phyloP scores from a whole-genome alignment of 2,797 vertebrate genomes.

The Arremon aurantiirostris region DNA sequence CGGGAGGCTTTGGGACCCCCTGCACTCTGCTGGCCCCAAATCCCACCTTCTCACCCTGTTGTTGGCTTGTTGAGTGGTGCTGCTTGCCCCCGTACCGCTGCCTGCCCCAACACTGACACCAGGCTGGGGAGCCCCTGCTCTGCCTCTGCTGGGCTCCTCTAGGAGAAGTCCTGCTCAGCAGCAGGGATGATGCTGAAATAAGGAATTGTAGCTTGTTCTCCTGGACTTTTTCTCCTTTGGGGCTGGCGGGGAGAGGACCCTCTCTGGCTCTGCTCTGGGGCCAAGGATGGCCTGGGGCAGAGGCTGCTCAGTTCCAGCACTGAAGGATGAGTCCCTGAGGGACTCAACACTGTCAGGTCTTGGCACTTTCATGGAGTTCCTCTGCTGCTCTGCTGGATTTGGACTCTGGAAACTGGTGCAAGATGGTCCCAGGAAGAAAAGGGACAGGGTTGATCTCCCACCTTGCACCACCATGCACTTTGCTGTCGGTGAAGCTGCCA shows the following conservation, averaged over 20 bases:
- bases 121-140: neutral
- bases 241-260: neutral
- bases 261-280: neutral
- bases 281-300: neutral
- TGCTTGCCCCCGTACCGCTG: neutral
- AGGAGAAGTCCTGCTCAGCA: neutral
- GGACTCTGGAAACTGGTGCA: neutral
- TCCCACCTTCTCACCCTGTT: neutral
- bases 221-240: neutral
- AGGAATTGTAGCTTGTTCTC: neutral
- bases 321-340: neutral
- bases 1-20: neutral
- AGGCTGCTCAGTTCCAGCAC: neutral
- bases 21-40: neutral
- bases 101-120: neutral
- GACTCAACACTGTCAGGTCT: neutral
- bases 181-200: neutral
- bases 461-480: conserved; percentile 51
- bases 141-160: neutral
- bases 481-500: conserved; percentile 29
- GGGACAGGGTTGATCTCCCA: neutral
- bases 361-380: conserved; percentile 27
- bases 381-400: conserved; percentile 22
- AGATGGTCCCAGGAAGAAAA: conserved; percentile 1
- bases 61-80: neutral